phyloP scores from a whole-genome alignment of 1,140 invertebrate genomes.

The Anoplolepis gracilipes region DNA sequence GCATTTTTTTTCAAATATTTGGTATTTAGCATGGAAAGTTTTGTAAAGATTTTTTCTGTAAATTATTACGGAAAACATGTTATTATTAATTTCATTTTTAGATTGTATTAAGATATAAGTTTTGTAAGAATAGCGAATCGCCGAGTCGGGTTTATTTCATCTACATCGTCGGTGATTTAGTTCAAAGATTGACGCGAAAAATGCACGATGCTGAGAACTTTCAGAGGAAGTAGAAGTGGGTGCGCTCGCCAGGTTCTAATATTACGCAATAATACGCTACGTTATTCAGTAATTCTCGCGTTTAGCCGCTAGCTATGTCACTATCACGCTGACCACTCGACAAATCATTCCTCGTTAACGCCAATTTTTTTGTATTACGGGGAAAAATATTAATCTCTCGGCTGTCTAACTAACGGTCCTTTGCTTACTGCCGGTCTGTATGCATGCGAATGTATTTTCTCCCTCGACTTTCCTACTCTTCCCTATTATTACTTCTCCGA shows the following conservation, averaged over 20 bases:
- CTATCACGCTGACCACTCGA: slow-evolving; percentile 57
- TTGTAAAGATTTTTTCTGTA: neutral
- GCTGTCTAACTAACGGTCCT: slow-evolving; percentile 62
- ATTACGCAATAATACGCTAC: slow-evolving; percentile 12
- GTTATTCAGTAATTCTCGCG: slow-evolving; percentile 17
- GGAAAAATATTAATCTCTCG: slow-evolving; percentile 71
- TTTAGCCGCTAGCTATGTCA: slow-evolving; percentile 44
- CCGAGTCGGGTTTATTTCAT: neutral
- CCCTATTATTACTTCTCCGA: slow-evolving; percentile 43
- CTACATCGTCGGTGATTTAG: neutral
- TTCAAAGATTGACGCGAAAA: slow-evolving; percentile 21
- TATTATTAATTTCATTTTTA: neutral
- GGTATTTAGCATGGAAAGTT: neutral
- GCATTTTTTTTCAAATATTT: neutral
- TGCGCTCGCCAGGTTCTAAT: slow-evolving; percentile 14
- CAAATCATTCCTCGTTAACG: slow-evolving; percentile 76
- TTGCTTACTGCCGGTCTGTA: slow-evolving; percentile 29
- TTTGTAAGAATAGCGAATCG: neutral
- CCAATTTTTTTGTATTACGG: slow-evolving; percentile 53
- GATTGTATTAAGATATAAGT: neutral
- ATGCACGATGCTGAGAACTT: neutral
- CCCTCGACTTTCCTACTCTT: neutral
- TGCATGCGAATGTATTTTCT: slow-evolving; percentile 7
- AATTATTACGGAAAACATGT: neutral
- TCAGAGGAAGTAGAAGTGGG: slow-evolving; percentile 26